These are phyloP conservation scores for Gastrophysa polygoni DNA, from an alignment of 2,888 invertebrate species.

Conservation along the genomic window DNA sequence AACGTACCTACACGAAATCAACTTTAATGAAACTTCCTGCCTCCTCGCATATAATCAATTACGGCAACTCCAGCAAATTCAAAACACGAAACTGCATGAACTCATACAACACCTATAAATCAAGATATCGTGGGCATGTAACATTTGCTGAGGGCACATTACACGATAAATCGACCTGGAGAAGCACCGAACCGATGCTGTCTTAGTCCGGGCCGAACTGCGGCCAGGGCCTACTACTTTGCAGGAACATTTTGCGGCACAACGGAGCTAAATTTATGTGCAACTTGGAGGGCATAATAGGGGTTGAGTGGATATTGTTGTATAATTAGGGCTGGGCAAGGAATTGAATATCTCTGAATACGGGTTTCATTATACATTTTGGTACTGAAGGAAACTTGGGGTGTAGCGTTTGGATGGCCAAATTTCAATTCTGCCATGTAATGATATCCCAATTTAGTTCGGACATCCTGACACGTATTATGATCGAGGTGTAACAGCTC, in stretches of 20 bases:
- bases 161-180: conserved; percentile 32
- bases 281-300: conserved; percentile 31
- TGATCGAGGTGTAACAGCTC: no score
- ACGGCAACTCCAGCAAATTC: conserved; percentile 11
- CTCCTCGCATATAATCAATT: conserved; percentile 12
- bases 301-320: conserved; percentile 34
- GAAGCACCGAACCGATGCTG: conserved; percentile 29
- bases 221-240: conserved; percentile 20
- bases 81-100: conserved; percentile 14
- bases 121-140: conserved; percentile 21
- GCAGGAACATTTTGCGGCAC: conserved; percentile 36
- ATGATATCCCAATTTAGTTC: conserved; percentile 5
- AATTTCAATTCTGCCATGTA: background rate
- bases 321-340: conserved; percentile 24
- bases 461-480: no score
- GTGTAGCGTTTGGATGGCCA: background rate
- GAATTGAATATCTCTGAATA: conserved; percentile 23
- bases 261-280: conserved; percentile 34
- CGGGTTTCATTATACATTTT: conserved; percentile 27
- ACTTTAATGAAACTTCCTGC: conserved; percentile 12
- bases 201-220: conserved; percentile 24
- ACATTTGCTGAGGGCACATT: conserved; percentile 35
- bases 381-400: conserved; percentile 5
- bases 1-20: conserved; percentile 1
- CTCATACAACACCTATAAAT: conserved; percentile 12